Evolutionary conservation across 2,888 invertebrate genomes (phyloP).

Genomic region (Tiliacea aurago): DNA sequence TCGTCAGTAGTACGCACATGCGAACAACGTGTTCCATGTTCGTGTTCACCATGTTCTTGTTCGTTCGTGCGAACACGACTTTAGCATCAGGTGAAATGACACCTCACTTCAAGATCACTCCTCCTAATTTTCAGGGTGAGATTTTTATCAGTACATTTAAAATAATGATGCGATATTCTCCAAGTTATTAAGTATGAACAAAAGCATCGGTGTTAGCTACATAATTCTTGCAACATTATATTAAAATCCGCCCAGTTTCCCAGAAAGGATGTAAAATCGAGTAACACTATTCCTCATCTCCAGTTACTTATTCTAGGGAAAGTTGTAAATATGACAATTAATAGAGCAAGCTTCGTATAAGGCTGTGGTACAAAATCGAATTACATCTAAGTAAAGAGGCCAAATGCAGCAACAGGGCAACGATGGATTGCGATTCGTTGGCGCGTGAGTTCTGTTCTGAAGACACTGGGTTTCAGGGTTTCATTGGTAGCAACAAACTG

Average conservation of each 20-base stretch:
- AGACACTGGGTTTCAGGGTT: not conserved
- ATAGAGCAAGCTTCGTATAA: conserved; percentile 67
- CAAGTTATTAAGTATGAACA: conserved; percentile 12
- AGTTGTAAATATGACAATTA: conserved; percentile 82
- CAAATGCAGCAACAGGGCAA: not conserved
- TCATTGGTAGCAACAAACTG: not conserved
- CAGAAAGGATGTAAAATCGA: conserved; percentile 69
- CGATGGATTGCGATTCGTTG: not conserved
- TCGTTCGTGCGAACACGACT: no score
- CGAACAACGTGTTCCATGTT: no score
- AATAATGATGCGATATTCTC: not conserved
- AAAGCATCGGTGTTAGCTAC: not conserved
- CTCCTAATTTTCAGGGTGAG: no score
- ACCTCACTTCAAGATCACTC: no score
- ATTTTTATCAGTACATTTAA: not conserved
- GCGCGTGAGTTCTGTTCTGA: not conserved
- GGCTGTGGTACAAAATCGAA: conserved; percentile 17
- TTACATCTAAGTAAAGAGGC: not conserved
- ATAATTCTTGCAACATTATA: conserved; percentile 59
- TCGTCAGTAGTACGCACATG: no score
- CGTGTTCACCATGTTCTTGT: no score
- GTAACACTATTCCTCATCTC: conserved; percentile 79
- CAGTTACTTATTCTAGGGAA: conserved; percentile 74
- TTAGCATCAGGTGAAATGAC: no score
- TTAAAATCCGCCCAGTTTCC: conserved; percentile 58